These are phyloP conservation scores for Hepsetus odoe DNA, from an alignment of 2,113 vertebrate species.

Conservation along the genomic window DNA sequence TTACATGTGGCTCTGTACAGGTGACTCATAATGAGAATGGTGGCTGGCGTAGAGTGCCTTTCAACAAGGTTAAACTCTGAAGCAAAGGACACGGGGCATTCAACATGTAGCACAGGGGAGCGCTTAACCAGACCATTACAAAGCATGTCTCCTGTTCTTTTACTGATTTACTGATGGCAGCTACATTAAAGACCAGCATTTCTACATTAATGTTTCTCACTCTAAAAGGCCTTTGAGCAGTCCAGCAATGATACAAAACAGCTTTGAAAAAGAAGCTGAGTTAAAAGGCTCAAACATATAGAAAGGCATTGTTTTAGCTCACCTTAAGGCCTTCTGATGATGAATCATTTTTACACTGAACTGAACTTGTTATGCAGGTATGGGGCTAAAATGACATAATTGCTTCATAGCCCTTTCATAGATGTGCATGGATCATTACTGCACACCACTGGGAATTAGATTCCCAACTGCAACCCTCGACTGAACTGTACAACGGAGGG, in stretches of 20 bases:
- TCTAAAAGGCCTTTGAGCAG: slow-evolving; percentile 28
- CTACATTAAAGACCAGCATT: slow-evolving; percentile 45
- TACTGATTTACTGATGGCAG: slow-evolving; percentile 45
- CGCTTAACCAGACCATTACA: slow-evolving; percentile 54
- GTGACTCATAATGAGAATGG: slow-evolving; percentile 43
- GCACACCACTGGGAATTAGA: not conserved
- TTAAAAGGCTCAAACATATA: slow-evolving; percentile 15
- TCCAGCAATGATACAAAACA: slow-evolving; percentile 25
- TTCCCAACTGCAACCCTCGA: not conserved
- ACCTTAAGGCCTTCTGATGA: not conserved
- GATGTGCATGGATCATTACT: not conserved
- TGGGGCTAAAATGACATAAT: slow-evolving; percentile 1
- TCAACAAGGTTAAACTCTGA: slow-evolving; percentile 51
- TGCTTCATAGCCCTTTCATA: not conserved
- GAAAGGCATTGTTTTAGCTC: not conserved
- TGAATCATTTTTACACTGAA: slow-evolving; percentile 26
- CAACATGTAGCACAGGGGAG: slow-evolving; percentile 39
- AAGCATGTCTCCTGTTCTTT: slow-evolving; percentile 43
- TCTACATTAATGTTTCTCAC: slow-evolving; percentile 33
- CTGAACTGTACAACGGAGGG: not conserved
- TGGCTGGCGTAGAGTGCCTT: slow-evolving; percentile 26
- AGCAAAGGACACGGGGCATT: slow-evolving; percentile 49
- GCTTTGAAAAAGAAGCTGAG: slow-evolving; percentile 15
- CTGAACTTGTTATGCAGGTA: not conserved
- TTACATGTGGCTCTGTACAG: slow-evolving; percentile 31